Conservation (phyloP, 2,888 invertebrate species). For the Hirtodrosophila trivittata region DNA sequence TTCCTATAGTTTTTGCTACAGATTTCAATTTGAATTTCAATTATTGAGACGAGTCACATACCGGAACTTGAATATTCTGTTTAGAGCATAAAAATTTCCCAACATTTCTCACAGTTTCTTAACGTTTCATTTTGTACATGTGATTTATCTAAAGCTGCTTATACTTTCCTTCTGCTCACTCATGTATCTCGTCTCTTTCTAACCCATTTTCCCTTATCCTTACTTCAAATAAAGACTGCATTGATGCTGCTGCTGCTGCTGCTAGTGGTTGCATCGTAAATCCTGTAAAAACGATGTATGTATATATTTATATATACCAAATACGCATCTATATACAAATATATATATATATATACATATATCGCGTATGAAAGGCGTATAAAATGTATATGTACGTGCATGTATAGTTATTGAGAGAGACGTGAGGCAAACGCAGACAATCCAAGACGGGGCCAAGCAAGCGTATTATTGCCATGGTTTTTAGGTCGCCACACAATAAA, state of each 20-base stretch:
- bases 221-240: constrained; percentile 67
- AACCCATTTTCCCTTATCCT: constrained; percentile 36
- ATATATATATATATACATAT: too few species aligned
- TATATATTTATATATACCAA: too few species aligned
- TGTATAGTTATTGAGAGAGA: too few species aligned
- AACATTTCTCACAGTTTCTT: constrained; percentile 4
- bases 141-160: constrained; percentile 50
- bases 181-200: constrained; percentile 17
- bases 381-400: constrained; percentile 30
- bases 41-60: too few species aligned
- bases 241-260: constrained; percentile 38
- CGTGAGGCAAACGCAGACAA: too few species aligned
- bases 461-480: constrained; percentile 74
- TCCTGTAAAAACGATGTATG: constrained; percentile 39
- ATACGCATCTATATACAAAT: too few species aligned
- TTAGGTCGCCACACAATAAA: constrained; percentile 66
- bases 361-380: too few species aligned
- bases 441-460: constrained; percentile 59
- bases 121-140: constrained; percentile 52
- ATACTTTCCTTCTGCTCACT: constrained; percentile 2
- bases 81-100: constrained; percentile 12
- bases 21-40: too few species aligned
- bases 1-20: too few species aligned
- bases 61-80: constrained; percentile 20
- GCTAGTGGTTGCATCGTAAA: constrained; percentile 63